These are phyloP conservation scores for Kradibia gibbosae DNA, from an alignment of 1,140 invertebrate genomes.

Conservation along the genomic window DNA sequence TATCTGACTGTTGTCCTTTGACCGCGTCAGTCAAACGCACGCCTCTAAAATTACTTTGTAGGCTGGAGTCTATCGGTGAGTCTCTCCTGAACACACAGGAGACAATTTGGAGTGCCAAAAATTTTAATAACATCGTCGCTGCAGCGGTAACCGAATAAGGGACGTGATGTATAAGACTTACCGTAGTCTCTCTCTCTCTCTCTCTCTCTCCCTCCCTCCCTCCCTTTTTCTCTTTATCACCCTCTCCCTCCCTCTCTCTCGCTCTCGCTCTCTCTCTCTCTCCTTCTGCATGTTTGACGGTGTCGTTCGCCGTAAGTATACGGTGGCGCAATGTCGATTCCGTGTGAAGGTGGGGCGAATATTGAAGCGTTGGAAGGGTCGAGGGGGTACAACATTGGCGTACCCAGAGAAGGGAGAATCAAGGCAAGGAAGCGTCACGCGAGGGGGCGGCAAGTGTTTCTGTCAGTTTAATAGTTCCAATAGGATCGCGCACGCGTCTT, in stretches of 20 bases:
- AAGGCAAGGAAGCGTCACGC: conserved; percentile 34
- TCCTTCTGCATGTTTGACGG: not conserved
- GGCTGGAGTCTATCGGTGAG: conserved; percentile 49
- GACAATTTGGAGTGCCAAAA: conserved; percentile 71
- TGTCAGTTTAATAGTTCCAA: conserved; percentile 74
- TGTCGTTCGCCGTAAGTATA: not conserved
- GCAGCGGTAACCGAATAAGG: conserved; percentile 51
- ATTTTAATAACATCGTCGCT: conserved; percentile 69
- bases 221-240: conserved; percentile 12
- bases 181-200: conserved; percentile 4
- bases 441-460: conserved; percentile 73
- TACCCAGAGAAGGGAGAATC: not conserved
- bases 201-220: conserved; percentile 7
- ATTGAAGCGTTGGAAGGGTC: not conserved
- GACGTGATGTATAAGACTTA: conserved; percentile 41
- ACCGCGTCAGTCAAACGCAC: conserved; percentile 65
- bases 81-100: conserved; percentile 53
- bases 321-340: not conserved
- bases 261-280: conserved; percentile 15
- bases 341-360: conserved; percentile 39
- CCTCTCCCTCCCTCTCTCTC: conserved; percentile 15
- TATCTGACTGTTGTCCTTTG: conserved; percentile 59
- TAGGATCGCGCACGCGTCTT: conserved; percentile 53
- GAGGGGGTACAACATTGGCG: not conserved
- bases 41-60: conserved; percentile 66